phyloP scores from a whole-genome alignment of 2,113 vertebrate species.

The Tachysurus fulvidraco region DNA sequence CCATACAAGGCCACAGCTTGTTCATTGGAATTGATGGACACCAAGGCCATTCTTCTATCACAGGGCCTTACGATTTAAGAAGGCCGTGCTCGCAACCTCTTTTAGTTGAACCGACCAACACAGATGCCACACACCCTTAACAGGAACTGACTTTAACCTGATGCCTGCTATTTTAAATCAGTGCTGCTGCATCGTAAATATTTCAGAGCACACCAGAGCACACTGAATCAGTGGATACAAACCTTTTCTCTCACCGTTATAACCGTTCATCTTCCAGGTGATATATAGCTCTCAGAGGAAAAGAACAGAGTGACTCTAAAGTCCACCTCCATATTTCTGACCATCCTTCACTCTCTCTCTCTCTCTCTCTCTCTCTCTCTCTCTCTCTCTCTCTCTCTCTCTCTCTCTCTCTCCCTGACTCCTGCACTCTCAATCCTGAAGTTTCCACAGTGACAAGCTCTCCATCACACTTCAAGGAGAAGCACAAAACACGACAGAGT shows the following conservation, averaged over 20 bases:
- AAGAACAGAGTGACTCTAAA: slow-evolving; percentile 58
- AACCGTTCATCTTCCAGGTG: slow-evolving; percentile 52
- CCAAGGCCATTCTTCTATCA: background rate
- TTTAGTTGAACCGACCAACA: background rate
- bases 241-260: slow-evolving; percentile 26
- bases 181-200: background rate
- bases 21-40: background rate
- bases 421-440: slow-evolving; percentile 54
- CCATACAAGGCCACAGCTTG: background rate
- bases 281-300: slow-evolving; percentile 58
- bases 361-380: too few species aligned
- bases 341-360: slow-evolving; percentile 28
- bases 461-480: slow-evolving; percentile 71
- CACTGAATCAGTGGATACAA: background rate
- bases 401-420: slow-evolving; percentile 47
- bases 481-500: slow-evolving; percentile 31
- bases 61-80: background rate
- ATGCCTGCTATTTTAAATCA: background rate
- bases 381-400: slow-evolving; percentile 21
- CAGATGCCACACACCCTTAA: background rate
- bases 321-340: slow-evolving; percentile 34
- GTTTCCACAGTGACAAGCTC: slow-evolving; percentile 64
- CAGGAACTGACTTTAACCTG: background rate
- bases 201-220: background rate
- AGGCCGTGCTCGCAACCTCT: background rate